Evolutionary conservation across 2,797 vertebrate genomes (phyloP), one percentile per base, ranked within the genome.

Genomic region (Pseudochromis fuscus): DNA sequence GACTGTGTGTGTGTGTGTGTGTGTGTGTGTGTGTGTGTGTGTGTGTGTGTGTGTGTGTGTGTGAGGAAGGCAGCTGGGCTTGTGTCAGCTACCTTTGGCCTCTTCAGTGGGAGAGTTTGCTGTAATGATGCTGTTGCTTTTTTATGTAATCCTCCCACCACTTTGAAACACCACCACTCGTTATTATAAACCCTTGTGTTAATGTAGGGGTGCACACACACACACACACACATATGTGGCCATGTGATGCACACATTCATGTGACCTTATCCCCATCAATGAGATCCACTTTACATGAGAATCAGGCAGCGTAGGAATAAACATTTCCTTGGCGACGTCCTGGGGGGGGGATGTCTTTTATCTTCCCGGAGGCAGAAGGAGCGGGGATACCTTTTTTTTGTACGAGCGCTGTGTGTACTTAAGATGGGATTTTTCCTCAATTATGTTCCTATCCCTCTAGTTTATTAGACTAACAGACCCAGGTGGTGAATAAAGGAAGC

Each of bases 141-240:
- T 85, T 94, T 94, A 94, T 92, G 84, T 88, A 94, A 94, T 89
- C 91, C 92, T 91, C 93, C 94, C 87, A 94, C 93, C 79, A 45
- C 25, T 79, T 83, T 72, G 46, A 80, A 90, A 86, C 86, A 79
- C 80, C 84, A 82, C 78, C 87, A 69, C 74, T 87, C 81, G 79
- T 88, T 80, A 87, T 87, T 77, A 83, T 68, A 70, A 81, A 71
- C 63, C 48, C 77, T 67, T 53, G 44, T 72, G 37, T 82, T 87
- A 66, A 83, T 83, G 80, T 82, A 75, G 79, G 74, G 51, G 52
- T 75, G 40, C 38, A 59, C 67, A 45, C 59, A 50, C 21, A 16
- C 21, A 9, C 60, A 8, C 23, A 16, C 12, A 10, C 25, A 23
- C 24, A 10, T 30, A 25, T 42, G 63, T 63, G 67, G 3, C 15